Percentiles rank a stretch among this genome's conserved stretches.
These are phyloP conservation scores for Montipora cactus DNA, from an alignment of 64 coral and sea anemone species.

Conservation along the genomic window DNA sequence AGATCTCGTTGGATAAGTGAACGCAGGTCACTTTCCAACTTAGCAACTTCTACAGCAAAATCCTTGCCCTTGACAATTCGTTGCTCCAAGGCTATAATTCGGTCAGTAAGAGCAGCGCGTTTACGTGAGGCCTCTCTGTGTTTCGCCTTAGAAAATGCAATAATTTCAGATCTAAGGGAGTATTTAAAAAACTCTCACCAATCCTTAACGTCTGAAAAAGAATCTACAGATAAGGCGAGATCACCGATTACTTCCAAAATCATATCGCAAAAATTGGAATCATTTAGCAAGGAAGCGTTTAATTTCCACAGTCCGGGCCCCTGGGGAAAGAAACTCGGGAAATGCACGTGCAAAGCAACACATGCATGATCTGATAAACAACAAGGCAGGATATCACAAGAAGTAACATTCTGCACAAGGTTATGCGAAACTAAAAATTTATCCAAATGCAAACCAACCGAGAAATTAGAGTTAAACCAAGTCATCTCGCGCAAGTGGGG, in stretches of 20 bases:
- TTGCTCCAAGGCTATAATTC: not conserved
- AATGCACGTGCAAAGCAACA: not conserved
- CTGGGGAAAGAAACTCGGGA: too few relatives aligned
- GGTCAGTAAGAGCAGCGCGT: not conserved
- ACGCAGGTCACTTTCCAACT: not conserved
- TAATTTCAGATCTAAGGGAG: not conserved
- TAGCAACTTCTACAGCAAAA: not conserved
- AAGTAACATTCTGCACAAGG: not conserved
- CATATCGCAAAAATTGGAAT: not conserved
- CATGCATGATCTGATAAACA: conserved; percentile 26
- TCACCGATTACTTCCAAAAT: not conserved
- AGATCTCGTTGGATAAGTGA: not conserved
- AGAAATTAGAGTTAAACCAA: conserved; percentile 12
- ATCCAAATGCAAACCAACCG: conserved; percentile 4
- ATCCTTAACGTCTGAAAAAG: not conserved
- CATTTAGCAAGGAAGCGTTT: not conserved
- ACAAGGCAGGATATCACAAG: not conserved
- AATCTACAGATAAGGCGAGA: not conserved
- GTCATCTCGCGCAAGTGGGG: not conserved
- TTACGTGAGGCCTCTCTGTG: too few relatives aligned
- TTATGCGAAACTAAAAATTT: conserved; percentile 26
- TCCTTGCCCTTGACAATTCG: not conserved
- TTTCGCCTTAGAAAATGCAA: not conserved
- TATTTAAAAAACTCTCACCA: not conserved
- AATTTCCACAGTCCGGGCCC: not conserved